These are phyloP conservation scores for Zelostemma sp. DNA, from an alignment of 1,140 invertebrate species.

Conservation along the genomic window DNA sequence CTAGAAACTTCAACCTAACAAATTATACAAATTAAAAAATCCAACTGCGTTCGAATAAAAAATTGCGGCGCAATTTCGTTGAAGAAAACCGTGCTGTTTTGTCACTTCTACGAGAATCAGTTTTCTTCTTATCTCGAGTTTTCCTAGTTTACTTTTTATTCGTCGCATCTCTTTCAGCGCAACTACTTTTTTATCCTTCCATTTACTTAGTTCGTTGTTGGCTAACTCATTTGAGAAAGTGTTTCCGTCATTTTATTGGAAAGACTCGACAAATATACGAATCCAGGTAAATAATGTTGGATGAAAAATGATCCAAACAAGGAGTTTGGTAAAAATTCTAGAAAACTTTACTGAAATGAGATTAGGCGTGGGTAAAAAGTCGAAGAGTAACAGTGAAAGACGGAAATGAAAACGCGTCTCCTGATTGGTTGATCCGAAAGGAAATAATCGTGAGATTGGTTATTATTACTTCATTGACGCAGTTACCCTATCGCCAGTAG, in stretches of 20 bases:
- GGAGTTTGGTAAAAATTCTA: not conserved
- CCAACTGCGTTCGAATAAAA: constrained; percentile 36
- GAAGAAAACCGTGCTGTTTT: constrained; percentile 38
- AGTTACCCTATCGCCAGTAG: constrained; percentile 57
- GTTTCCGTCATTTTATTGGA: constrained; percentile 12
- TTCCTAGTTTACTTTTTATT: constrained; percentile 33
- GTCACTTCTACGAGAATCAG: constrained; percentile 18
- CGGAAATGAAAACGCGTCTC: constrained; percentile 66
- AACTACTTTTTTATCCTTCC: constrained; percentile 19
- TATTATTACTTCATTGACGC: constrained; percentile 68
- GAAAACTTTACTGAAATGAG: constrained; percentile 58
- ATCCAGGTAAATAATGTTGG: not conserved
- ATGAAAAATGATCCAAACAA: not conserved
- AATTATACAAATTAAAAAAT: constrained; percentile 51
- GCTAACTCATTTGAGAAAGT: constrained; percentile 8
- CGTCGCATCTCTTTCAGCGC: constrained; percentile 5
- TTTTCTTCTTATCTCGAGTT: constrained; percentile 23
- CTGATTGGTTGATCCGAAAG: constrained; percentile 65
- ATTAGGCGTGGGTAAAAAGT: constrained; percentile 47
- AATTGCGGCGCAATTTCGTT: constrained; percentile 52
- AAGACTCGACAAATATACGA: not conserved
- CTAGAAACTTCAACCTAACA: constrained; percentile 51
- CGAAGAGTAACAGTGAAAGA: constrained; percentile 10
- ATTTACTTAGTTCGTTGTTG: constrained; percentile 8
- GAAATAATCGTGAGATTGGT: constrained; percentile 69